A percentile compares a stretch with the other conserved stretches of the same genome.
phyloP scores from a whole-genome alignment of 2,113 vertebrate genomes.

The Phylloscopus trochilus region DNA sequence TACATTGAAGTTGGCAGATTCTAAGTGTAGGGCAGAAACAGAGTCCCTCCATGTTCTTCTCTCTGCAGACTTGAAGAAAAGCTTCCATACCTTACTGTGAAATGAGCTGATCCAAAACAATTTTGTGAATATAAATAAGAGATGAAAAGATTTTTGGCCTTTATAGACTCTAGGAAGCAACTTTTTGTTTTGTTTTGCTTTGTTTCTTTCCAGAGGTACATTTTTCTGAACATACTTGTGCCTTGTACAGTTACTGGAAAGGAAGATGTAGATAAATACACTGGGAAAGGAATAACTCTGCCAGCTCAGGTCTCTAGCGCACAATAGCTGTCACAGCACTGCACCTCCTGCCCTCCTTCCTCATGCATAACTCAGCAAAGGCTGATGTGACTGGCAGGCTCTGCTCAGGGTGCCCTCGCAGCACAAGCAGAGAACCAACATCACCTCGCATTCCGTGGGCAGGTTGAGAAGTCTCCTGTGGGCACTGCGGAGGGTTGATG shows the following conservation, averaged over 20 bases:
- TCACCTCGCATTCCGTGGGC: not conserved
- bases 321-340: conserved; percentile 15
- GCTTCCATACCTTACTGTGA: not conserved
- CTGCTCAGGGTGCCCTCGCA: not conserved
- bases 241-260: not conserved
- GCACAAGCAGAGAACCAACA: not conserved
- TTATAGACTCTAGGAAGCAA: not conserved
- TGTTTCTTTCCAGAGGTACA: not conserved
- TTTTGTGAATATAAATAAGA: not conserved
- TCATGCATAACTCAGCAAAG: conserved; percentile 13
- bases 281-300: not conserved
- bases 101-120: not conserved
- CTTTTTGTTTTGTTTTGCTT: not conserved
- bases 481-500: not conserved
- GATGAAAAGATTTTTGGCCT: not conserved
- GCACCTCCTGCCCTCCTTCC: conserved; percentile 44
- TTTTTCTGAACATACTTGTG: not conserved
- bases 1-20: not conserved
- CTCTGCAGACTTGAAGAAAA: not conserved
- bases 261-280: conserved; percentile 21
- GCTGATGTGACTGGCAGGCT: conserved; percentile 34
- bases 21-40: not conserved
- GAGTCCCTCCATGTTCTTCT: not conserved
- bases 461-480: not conserved
- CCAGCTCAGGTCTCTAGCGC: conserved; percentile 17